Conservation (phyloP, 2,113 vertebrate genomes). For the Cygnus atratus region DNA sequence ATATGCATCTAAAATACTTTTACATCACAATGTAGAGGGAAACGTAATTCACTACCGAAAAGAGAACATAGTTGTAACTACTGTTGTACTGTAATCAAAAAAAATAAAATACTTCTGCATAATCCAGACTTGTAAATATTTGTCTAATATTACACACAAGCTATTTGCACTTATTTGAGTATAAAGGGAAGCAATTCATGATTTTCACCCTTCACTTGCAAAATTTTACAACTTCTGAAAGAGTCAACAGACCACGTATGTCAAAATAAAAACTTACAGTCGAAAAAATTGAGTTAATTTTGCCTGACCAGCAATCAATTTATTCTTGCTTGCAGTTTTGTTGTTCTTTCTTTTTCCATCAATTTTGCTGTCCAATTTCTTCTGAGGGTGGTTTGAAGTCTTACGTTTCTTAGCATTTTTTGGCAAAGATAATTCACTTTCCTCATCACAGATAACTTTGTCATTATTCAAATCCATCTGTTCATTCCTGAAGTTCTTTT, state of each 20-base stretch:
- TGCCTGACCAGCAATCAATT: conserved; percentile 87
- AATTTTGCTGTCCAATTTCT: conserved; percentile 33
- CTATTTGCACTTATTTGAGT: neutral
- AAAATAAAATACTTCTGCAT: conserved; percentile 65
- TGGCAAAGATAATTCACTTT: conserved; percentile 80
- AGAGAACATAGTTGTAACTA: neutral
- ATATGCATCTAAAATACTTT: neutral
- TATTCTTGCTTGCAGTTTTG: conserved; percentile 76
- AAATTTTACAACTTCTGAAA: neutral
- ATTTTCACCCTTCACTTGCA: neutral
- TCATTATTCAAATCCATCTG: conserved; percentile 77
- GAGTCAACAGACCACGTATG: neutral
- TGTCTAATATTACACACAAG: neutral
- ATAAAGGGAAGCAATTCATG: neutral
- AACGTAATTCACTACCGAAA: neutral
- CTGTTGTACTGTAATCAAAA: conserved; percentile 49
- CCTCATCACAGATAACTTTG: conserved; percentile 66
- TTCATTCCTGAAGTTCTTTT: conserved; percentile 82
- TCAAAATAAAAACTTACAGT: conserved; percentile 69
- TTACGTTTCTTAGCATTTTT: conserved; percentile 69
- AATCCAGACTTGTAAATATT: conserved; percentile 35
- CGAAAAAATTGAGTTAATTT: conserved; percentile 90
- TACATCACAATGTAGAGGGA: neutral
- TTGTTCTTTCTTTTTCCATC: conserved; percentile 58
- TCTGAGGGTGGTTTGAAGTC: conserved; percentile 39